Percentiles rank a stretch among this genome's conserved stretches.
Evolutionary conservation across 2,888 invertebrate genomes (phyloP).

Genomic region (Philhelius pedissequus): DNA sequence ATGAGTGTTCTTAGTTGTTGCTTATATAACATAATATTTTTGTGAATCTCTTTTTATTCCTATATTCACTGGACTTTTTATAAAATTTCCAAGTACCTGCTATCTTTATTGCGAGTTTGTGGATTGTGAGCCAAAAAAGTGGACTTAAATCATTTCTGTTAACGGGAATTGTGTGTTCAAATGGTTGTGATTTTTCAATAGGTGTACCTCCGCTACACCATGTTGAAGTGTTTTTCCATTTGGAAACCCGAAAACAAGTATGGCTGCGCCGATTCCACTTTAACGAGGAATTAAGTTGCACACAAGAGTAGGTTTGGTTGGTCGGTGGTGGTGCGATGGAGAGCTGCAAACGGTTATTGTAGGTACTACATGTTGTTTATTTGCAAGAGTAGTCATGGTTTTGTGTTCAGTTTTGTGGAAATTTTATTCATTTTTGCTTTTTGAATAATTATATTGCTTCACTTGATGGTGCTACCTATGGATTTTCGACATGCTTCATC

Average conservation of each 20-base stretch:
- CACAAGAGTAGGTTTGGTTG: neutral
- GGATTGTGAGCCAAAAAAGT: neutral
- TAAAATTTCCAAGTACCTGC: neutral
- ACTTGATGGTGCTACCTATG: too few relatives aligned
- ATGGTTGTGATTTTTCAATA: neutral
- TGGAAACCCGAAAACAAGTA: neutral
- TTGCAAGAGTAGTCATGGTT: neutral
- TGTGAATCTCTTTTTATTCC: neutral
- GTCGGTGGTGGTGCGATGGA: neutral
- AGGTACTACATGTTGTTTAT: neutral
- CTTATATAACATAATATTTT: neutral
- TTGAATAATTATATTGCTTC: too few relatives aligned
- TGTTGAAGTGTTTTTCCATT: neutral
- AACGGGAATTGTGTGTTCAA: neutral
- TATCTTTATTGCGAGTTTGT: neutral
- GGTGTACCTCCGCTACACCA: neutral
- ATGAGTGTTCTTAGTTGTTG: neutral
- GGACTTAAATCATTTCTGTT: neutral
- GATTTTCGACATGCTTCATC: too few relatives aligned
- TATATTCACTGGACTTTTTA: neutral
- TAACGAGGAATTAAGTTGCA: constrained; percentile 1
- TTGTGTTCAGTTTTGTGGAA: neutral
- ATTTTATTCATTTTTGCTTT: neutral
- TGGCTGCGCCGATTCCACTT: constrained; percentile 9
- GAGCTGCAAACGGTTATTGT: neutral